Evolutionary conservation across 2,888 invertebrate species (phyloP), one percentile per base, ranked within the genome.

Genomic region (Argyresthia albistria): DNA sequence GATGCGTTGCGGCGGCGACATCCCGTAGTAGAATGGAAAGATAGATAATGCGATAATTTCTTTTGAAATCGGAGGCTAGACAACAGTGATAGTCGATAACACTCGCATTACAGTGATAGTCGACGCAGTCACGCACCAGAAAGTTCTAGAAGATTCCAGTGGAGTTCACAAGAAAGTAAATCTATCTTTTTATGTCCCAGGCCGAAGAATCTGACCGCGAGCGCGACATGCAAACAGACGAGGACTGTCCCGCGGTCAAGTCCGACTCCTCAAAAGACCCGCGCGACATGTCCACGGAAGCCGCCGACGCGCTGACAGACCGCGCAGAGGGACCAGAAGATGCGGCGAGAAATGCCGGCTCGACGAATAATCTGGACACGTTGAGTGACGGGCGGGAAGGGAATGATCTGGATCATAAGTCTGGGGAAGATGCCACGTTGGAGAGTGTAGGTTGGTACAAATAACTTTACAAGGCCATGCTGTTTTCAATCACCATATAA

Each of bases 181-280:
- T 52, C 37, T 46, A 46, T 48, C 43, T 49, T 35, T 47, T 45
- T 25, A 35, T 35, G 37, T 58, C 59, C 50, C 61, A 81, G 80
- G 63, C 60, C 14, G 70, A 70, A 61, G 76, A 76, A 42, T 74
- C 72, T 0, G 68, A 75, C 56, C 75, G 81, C 6, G 81, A 81
- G 56, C 65, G 59, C 57, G 80, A 77, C 53, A 73, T 78, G 69
- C 76, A 75, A 53, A 78, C 77, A 9, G 79, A 80, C 39, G 76
- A 76, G 1, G 76, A 79, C 11, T 65, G 64, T 43, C 59, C 62
- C 4, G 70, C 72, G 43, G 62, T 62, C 8, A 72, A 67, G 58
- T 62, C 66, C 1, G 76, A 80, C 52, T 63, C 63, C 51, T 76
- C 75, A 50, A 64, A 68, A 43, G 56, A 14, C 12, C 46, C 54